phyloP scores from a whole-genome alignment of 2,113 vertebrate species.

The Hiodon tergisus region DNA sequence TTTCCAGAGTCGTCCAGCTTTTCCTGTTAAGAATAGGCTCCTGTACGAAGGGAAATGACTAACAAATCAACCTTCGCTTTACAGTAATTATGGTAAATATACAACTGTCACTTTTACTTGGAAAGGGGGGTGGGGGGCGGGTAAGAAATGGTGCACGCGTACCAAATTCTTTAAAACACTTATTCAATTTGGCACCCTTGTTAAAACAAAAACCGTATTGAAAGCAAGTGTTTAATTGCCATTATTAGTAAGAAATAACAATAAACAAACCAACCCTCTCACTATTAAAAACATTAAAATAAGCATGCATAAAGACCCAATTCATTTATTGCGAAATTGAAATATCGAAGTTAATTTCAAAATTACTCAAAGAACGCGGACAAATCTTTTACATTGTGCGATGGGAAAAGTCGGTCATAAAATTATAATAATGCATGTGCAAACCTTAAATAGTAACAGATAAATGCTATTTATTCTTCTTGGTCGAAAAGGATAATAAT shows the following conservation, averaged over 20 bases:
- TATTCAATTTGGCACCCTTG: constrained; percentile 42
- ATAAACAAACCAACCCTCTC: background rate
- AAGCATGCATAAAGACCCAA: background rate
- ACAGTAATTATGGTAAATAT: constrained; percentile 46
- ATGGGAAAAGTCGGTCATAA: too few relatives aligned
- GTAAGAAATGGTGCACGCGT: constrained; percentile 34
- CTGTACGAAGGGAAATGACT: constrained; percentile 28
- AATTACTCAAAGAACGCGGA: too few relatives aligned
- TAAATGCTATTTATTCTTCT: too few relatives aligned
- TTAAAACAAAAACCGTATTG: constrained; percentile 33
- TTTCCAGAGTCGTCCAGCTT: background rate
- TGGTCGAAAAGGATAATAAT: too few relatives aligned
- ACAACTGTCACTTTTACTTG: constrained; percentile 43
- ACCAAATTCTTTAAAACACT: constrained; percentile 35
- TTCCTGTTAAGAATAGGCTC: constrained; percentile 28
- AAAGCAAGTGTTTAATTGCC: constrained; percentile 19
- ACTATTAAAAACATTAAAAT: background rate
- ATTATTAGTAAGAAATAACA: constrained; percentile 1
- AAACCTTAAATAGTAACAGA: too few relatives aligned
- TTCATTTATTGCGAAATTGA: background rate
- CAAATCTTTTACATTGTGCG: too few relatives aligned
- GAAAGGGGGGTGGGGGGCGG: constrained; percentile 4
- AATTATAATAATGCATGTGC: too few relatives aligned
- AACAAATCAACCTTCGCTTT: constrained; percentile 38
- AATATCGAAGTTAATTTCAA: too few relatives aligned